Conservation (phyloP, 2,888 invertebrate species). For the Agapetus fuscipes region DNA sequence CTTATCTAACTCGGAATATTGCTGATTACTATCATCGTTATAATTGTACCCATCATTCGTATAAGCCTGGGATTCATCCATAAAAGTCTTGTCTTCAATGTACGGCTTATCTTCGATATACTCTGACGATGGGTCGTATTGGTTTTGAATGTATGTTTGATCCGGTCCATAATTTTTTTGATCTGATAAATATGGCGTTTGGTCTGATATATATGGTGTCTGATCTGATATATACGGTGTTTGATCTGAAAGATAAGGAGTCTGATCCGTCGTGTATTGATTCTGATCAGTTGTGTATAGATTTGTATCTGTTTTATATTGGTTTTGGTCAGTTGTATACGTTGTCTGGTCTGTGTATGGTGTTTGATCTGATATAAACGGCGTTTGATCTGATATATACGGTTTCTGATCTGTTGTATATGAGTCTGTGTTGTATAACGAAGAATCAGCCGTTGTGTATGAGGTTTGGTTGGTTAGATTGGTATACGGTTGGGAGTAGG, state of each 20-base stretch:
- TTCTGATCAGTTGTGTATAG: conserved; percentile 1
- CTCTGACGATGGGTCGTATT: conserved; percentile 25
- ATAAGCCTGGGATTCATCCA: conserved; percentile 22
- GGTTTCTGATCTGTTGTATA: conserved; percentile 27
- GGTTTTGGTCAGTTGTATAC: conserved; percentile 23
- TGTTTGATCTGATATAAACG: conserved; percentile 24
- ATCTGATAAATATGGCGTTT: conserved; percentile 24
- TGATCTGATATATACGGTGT: conserved; percentile 3
- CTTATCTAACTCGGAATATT: conserved; percentile 30
- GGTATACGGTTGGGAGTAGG: not conserved
- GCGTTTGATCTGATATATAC: conserved; percentile 26
- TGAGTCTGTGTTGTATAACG: conserved; percentile 4
- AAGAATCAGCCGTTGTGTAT: not conserved
- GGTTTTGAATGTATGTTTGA: conserved; percentile 28
- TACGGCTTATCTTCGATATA: conserved; percentile 27
- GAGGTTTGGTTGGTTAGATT: not conserved
- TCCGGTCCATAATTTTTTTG: conserved; percentile 24
- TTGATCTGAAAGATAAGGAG: conserved; percentile 12
- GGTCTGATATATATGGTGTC: conserved; percentile 25
- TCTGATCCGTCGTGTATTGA: conserved; percentile 5
- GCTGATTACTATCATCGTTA: conserved; percentile 25
- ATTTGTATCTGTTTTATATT: conserved; percentile 23
- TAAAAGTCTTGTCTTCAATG: conserved; percentile 6
- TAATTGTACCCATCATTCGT: conserved; percentile 21
- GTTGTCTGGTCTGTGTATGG: conserved; percentile 23